Evolutionary conservation across 2,113 vertebrate genomes (phyloP), one percentile per base, ranked within the genome.

Genomic region (Passer montanus): DNA sequence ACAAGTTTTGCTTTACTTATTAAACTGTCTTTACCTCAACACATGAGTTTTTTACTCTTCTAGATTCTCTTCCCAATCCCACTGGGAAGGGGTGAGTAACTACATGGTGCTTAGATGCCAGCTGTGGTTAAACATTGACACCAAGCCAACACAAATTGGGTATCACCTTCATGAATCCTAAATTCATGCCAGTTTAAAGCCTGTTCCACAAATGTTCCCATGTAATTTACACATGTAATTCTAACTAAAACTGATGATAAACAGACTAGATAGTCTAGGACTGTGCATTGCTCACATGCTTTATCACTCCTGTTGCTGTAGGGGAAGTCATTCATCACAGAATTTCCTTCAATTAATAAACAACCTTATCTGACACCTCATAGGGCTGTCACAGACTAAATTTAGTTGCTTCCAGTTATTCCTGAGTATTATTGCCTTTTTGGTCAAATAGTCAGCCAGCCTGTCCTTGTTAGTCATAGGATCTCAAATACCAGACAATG

Each of bases 301-400:
- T 43, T 69, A 43, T 39, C 66, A 68, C 64, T 93, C 88, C 46
- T 93, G 41, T 74, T 84, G 39, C 72, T 90, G 19, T 26, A 92
- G 50, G 16, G 95, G 93, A 96, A 97, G 90, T 33, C 37, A 94
- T 91, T 90, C 41, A 93, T 95, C 93, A 92, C 53, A 81, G 58
- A 92, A 78, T 49, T 90, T 88, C 66, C 69, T 77, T 93, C 82
- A 87, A 70, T 93, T 96, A 92, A 94, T 89, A 93, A 96, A 91
- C 75, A 94, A 52, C 67, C 30, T 95, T 90, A 95, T 94, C 87
- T 84, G 33, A 90, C 62, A 84, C 56, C 66, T 94, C 77, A 58
- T 30, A 74, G 39, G 35, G 17, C 52, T 95, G 85, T 92, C 93
- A 93, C 74, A 81, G 72, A 75, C 35, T 47, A 75, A 93, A 96